phyloP scores from a whole-genome alignment of 2,888 invertebrate genomes.

The Brachynemurus nebulosus region DNA sequence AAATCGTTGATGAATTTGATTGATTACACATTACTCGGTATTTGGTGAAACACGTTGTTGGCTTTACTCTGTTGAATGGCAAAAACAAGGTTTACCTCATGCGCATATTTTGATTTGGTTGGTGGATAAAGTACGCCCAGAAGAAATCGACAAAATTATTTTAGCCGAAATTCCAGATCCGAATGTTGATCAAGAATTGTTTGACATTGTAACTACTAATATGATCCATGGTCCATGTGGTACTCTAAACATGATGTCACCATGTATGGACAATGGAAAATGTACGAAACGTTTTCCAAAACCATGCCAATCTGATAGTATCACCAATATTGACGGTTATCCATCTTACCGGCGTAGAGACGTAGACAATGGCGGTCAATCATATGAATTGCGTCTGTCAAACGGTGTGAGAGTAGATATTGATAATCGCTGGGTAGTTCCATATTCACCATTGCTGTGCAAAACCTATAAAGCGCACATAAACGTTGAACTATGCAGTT shows the following conservation, averaged over 20 bases:
- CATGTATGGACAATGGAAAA: conserved; percentile 21
- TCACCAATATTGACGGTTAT: conserved; percentile 25
- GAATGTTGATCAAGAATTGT: conserved; percentile 20
- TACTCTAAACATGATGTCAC: conserved; percentile 17
- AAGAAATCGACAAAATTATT: conserved; percentile 24
- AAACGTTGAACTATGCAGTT: conserved; percentile 23
- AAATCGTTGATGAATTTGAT: conserved; percentile 16
- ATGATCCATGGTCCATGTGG: conserved; percentile 28
- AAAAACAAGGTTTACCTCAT: conserved; percentile 15
- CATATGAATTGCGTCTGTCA: conserved; percentile 13
- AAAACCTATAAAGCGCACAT: conserved; percentile 22
- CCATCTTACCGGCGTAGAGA: conserved; percentile 23
- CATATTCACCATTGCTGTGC: conserved; percentile 19
- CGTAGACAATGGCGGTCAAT: conserved; percentile 19
- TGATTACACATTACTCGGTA: conserved; percentile 17
- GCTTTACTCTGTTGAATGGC: conserved; percentile 24
- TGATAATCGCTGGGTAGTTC: conserved; percentile 22
- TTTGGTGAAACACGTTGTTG: conserved; percentile 21
- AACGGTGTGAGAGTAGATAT: conserved; percentile 12
- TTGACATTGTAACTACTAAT: conserved; percentile 21
- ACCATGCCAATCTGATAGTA: conserved; percentile 20
- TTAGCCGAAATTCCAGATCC: conserved; percentile 25
- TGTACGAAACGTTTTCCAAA: conserved; percentile 19
- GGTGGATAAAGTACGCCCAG: conserved; percentile 20
- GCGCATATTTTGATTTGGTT: conserved; percentile 24